phyloP scores from a whole-genome alignment of 2,797 vertebrate species.

The Alosa sapidissima region DNA sequence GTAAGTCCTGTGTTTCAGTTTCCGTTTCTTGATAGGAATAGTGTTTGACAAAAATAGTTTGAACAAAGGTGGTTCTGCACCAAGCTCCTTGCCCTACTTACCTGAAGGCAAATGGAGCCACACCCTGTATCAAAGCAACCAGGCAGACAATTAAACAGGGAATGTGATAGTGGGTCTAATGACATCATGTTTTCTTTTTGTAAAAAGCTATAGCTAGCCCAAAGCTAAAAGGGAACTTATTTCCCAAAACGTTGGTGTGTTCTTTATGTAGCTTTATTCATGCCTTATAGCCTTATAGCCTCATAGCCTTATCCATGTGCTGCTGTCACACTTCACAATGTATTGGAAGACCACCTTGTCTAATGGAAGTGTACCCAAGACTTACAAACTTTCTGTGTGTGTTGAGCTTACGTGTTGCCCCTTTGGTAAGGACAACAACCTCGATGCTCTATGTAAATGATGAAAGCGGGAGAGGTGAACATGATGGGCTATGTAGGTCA shows the following conservation, averaged over 20 bases:
- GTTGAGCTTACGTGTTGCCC: neutral
- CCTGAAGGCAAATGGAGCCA: neutral
- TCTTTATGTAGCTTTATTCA: neutral
- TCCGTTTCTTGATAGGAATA: neutral
- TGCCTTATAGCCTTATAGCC: neutral
- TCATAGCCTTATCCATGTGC: no score
- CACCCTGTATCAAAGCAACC: conserved; percentile 20
- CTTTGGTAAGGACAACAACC: neutral
- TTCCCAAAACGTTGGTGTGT: no score
- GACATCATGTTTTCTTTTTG: neutral
- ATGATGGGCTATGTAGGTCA: conserved; percentile 14
- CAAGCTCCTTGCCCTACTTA: neutral
- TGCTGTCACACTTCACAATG: neutral
- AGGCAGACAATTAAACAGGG: conserved; percentile 9
- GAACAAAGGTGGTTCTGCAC: conserved; percentile 11
- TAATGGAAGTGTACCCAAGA: neutral
- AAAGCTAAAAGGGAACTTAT: no score
- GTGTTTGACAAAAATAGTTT: conserved; percentile 17
- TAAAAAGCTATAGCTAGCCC: neutral
- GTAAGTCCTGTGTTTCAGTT: neutral
- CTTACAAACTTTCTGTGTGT: neutral
- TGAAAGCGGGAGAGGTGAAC: conserved; percentile 12
- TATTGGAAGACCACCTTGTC: neutral
- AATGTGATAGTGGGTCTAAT: conserved; percentile 6
- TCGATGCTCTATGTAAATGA: conserved; percentile 10